Percentiles rank a stretch among this genome's conserved stretches.
Evolutionary conservation across 2,888 invertebrate genomes (phyloP).

Genomic region (Cataglyphis livida): DNA sequence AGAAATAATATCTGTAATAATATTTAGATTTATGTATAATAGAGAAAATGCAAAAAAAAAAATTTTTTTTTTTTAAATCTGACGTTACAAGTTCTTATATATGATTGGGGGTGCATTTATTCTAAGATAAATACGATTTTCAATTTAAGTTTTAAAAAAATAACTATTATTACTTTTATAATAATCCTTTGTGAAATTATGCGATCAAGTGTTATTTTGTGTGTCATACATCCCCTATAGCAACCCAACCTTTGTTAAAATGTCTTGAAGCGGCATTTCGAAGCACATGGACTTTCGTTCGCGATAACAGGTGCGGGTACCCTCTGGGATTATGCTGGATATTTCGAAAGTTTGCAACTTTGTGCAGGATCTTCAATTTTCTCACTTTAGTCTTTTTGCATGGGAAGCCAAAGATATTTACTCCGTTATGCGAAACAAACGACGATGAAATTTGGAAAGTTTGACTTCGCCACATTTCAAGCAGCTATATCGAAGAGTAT

Average conservation of each 20-base stretch:
- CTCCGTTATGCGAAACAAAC: constrained; percentile 43
- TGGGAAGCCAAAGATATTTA: constrained; percentile 42
- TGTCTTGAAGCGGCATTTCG: constrained; percentile 60
- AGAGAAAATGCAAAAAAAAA: neutral
- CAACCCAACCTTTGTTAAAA: constrained; percentile 44
- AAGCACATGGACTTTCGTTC: constrained; percentile 53
- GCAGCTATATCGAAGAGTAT: constrained; percentile 26
- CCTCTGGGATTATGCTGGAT: constrained; percentile 67
- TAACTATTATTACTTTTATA: constrained; percentile 19
- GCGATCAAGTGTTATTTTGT: neutral
- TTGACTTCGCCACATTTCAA: constrained; percentile 33
- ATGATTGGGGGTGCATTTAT: neutral
- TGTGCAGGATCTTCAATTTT: constrained; percentile 56
- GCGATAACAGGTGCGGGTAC: constrained; percentile 65
- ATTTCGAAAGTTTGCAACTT: constrained; percentile 72
- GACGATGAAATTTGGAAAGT: constrained; percentile 45
- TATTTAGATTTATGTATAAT: neutral
- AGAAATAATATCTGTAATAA: constrained; percentile 19
- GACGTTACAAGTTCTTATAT: neutral
- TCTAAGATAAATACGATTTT: neutral
- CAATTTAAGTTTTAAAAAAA: neutral
- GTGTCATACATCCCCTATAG: neutral
- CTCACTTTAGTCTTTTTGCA: constrained; percentile 43
- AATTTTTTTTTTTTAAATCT: constrained; percentile 14
- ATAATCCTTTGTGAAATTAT: constrained; percentile 23